Base-by-base conservation (phyloP, 1,140 invertebrate species). In the Drosophila navojoa region DNA sequence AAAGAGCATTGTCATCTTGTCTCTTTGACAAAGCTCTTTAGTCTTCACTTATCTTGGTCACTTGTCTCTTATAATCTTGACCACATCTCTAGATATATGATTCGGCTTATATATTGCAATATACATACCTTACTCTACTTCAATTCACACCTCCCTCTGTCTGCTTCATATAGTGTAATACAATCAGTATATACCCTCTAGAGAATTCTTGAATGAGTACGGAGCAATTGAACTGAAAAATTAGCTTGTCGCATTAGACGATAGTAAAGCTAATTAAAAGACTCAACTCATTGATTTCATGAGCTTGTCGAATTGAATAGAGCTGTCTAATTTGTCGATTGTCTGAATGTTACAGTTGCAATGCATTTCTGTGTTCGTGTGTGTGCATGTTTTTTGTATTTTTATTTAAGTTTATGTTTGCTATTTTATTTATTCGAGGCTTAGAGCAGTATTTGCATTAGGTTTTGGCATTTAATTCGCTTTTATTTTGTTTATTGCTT, bases 371-470 rank as follows among this genome's bases (percentile, higher is more conserved):
- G 35, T 32, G 27, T 35, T 16, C 19, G 42, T 44, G 4, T 35
- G 16, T 9, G 19, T 19, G 19, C 2, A 2, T 9, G 16, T 45
- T n/a, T 25, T 47, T 19, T n/a, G n/a, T n/a, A n/a, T 59, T 35
- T 32, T 15, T 50, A 32, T 40, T 35, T 7, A 60, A 54, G 61
- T 64, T 15, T 19, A 71, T 44, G 53, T 19, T 45, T 45, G 13
- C 0, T n/a, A n/a, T n/a, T 47, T 22, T 45, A 15, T 16, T 45
- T 45, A 0, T 45, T 13, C 3, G 3, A 38, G 11, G 11, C 35
- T 10, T 11, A 4, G 35, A 38, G 35, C 44, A 64, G 22, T 45
- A 77, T 79, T 73, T 73, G 63, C 69, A 73, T 79, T 79, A 40
- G 25, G 7, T 74, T 79, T 67, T 75, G 61, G 71, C 45, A 54